phyloP scores from a whole-genome alignment of 2,888 invertebrate genomes.

The Onthophagus sagittarius region DNA sequence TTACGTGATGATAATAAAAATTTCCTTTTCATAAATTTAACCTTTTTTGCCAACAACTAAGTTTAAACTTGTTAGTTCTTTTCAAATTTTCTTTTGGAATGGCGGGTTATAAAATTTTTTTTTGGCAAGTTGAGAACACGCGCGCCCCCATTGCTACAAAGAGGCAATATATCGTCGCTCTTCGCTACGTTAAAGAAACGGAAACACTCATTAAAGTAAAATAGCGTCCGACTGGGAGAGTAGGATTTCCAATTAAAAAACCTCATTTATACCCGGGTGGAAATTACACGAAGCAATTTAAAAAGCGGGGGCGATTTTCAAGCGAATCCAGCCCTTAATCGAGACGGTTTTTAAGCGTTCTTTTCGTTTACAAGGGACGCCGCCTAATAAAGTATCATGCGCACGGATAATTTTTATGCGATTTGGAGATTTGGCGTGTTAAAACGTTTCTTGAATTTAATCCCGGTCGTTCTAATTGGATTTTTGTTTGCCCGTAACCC shows the following conservation, averaged over 20 bases:
- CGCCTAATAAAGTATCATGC: constrained; percentile 48
- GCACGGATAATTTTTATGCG: constrained; percentile 51
- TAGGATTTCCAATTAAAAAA: constrained; percentile 50
- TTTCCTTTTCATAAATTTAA: neutral
- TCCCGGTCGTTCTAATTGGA: constrained; percentile 47
- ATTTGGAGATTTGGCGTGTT: constrained; percentile 49
- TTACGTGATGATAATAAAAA: neutral
- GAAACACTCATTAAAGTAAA: constrained; percentile 45
- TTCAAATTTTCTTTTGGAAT: neutral
- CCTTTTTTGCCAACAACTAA: neutral
- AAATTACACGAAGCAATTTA: constrained; percentile 50
- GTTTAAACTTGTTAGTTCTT: neutral
- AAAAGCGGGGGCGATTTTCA: constrained; percentile 38
- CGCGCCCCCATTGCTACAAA: constrained; percentile 3
- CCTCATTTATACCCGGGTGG: constrained; percentile 49
- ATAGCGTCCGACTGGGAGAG: constrained; percentile 34
- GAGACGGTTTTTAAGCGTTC: constrained; percentile 32
- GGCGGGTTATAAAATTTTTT: neutral
- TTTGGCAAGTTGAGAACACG: neutral
- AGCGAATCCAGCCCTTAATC: constrained; percentile 40
- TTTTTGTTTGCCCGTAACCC: constrained; percentile 45
- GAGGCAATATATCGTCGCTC: constrained; percentile 9
- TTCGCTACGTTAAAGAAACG: constrained; percentile 17
- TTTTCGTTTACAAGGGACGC: constrained; percentile 35
- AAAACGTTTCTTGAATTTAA: constrained; percentile 48